phyloP scores from a whole-genome alignment of 2,888 invertebrate species.

The Gisinianus flammeolus region DNA sequence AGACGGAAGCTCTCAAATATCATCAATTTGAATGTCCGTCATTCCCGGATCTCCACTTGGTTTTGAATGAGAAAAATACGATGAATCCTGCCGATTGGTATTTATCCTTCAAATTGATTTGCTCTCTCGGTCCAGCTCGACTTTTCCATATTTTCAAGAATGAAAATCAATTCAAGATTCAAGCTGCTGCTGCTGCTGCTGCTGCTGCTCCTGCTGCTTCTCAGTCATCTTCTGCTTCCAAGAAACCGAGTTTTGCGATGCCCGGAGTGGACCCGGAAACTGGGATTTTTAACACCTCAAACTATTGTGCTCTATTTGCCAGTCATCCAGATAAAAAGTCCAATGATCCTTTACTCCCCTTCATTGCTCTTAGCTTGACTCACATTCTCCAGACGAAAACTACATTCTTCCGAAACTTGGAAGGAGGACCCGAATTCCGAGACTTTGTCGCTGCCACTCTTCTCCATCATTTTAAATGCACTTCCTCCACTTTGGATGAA shows the following conservation, averaged over 20 bases:
- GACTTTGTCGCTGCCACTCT: too few species aligned
- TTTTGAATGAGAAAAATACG: background rate
- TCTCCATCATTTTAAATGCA: too few species aligned
- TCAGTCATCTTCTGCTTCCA: background rate
- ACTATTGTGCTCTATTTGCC: background rate
- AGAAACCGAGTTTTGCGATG: background rate
- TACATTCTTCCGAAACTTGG: too few species aligned
- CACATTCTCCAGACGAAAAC: background rate
- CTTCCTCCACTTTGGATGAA: too few species aligned
- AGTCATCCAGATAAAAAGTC: background rate
- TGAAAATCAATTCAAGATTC: background rate
- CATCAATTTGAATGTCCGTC: background rate
- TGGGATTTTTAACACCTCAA: background rate
- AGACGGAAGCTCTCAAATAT: background rate
- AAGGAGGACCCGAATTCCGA: too few species aligned
- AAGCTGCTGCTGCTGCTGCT: background rate
- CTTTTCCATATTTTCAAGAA: background rate
- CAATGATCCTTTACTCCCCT: background rate
- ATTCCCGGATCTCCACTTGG: background rate
- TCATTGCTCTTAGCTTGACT: background rate
- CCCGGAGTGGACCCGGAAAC: background rate
- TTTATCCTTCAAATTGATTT: background rate
- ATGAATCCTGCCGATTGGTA: background rate
- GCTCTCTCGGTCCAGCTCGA: background rate
- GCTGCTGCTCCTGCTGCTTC: background rate